These are phyloP conservation scores for Clitarchus hookeri DNA, from an alignment of 2,888 invertebrate species.

Conservation along the genomic window DNA sequence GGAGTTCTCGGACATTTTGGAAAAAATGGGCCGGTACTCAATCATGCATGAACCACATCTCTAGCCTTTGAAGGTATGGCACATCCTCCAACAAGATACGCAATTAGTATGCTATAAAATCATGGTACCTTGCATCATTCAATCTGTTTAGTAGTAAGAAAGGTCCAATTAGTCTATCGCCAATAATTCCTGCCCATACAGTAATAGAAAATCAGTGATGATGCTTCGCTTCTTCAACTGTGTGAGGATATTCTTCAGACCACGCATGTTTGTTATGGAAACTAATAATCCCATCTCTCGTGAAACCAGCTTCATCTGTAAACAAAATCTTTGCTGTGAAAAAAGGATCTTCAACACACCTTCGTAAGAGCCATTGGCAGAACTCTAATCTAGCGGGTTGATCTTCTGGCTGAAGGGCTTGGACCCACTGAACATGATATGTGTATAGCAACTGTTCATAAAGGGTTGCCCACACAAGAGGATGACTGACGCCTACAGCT, in stretches of 20 bases:
- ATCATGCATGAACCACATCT: slow-evolving; percentile 16
- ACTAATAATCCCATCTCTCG: neutral
- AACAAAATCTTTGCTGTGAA: neutral
- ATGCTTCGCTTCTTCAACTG: neutral
- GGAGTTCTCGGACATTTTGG: neutral
- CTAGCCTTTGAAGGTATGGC: neutral
- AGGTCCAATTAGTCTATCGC: neutral
- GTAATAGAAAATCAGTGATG: neutral
- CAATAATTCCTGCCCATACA: neutral
- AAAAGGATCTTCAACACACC: neutral
- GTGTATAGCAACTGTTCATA: neutral
- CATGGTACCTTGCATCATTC: neutral
- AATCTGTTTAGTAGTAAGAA: neutral
- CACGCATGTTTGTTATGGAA: neutral
- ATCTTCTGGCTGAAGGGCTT: neutral
- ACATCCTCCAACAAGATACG: neutral
- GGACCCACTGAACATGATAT: neutral
- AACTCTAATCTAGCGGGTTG: neutral
- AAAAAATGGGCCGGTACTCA: neutral
- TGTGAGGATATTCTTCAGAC: neutral
- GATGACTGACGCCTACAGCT: neutral
- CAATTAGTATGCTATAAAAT: neutral
- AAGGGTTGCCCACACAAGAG: neutral
- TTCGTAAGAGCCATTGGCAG: neutral
- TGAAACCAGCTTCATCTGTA: neutral